These are phyloP conservation scores for Acleris sparsana DNA, from an alignment of 2,888 invertebrate species.

Conservation along the genomic window DNA sequence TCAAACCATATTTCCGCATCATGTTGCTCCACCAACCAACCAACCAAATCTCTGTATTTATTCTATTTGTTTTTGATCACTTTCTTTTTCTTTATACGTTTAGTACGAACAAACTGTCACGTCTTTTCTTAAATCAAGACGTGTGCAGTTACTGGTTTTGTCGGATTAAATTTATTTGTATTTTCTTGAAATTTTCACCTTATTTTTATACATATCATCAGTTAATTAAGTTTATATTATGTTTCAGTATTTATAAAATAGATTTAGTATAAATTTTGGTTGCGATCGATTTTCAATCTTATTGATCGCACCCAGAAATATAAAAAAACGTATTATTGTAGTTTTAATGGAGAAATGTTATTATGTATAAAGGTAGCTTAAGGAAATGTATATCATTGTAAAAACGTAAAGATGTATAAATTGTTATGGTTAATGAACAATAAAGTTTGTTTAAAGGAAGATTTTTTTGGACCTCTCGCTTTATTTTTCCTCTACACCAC, in stretches of 20 bases:
- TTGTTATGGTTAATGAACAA: constrained; percentile 36
- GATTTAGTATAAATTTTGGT: constrained; percentile 60
- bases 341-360: constrained; percentile 29
- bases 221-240: constrained; percentile 23
- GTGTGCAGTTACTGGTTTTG: constrained; percentile 45
- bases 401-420: constrained; percentile 37
- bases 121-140: constrained; percentile 68
- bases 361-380: constrained; percentile 31
- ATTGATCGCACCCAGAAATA: constrained; percentile 77
- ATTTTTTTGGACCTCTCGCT: background rate
- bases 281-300: constrained; percentile 70
- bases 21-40: no score
- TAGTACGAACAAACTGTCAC: constrained; percentile 54
- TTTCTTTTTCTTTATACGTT: background rate
- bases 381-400: constrained; percentile 34
- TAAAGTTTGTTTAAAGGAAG: constrained; percentile 35
- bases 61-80: no score
- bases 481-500: no score
- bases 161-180: constrained; percentile 10
- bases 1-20: background rate
- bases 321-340: constrained; percentile 42
- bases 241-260: constrained; percentile 39
- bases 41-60: no score
- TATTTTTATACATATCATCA: constrained; percentile 9
- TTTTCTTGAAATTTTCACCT: constrained; percentile 5